Conservation (phyloP, 2,888 invertebrate species). For the Argyra leucocephala region DNA sequence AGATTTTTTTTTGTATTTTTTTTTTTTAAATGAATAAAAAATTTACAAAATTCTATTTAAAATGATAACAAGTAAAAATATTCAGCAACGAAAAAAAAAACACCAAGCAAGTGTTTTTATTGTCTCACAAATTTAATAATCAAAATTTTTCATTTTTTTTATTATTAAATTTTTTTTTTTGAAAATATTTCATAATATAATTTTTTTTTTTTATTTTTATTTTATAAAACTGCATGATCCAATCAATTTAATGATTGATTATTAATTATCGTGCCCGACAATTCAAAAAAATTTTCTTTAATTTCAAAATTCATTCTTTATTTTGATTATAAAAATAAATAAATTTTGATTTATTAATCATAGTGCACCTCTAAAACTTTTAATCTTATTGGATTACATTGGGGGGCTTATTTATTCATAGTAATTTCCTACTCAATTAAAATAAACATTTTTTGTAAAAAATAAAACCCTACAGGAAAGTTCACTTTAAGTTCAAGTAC, state of each 20-base stretch:
- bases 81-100: too few relatives aligned
- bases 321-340: background rate
- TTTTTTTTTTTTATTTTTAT: too few relatives aligned
- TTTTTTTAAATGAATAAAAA: too few relatives aligned
- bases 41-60: too few relatives aligned
- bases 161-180: too few relatives aligned
- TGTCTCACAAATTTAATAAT: too few relatives aligned
- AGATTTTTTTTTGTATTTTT: background rate
- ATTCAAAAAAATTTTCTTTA: background rate
- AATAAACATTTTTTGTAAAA: too few relatives aligned
- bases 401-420: background rate
- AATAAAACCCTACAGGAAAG: background rate
- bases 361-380: background rate
- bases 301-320: too few relatives aligned
- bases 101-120: too few relatives aligned
- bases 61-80: too few relatives aligned
- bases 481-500: background rate
- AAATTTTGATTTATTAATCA: background rate
- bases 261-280: background rate
- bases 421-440: background rate
- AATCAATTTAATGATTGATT: background rate
- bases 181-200: too few relatives aligned
- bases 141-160: too few relatives aligned
- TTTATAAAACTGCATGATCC: background rate
- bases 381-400: background rate